phyloP scores from a whole-genome alignment of 2,888 invertebrate species.

The Phalera bucephala region DNA sequence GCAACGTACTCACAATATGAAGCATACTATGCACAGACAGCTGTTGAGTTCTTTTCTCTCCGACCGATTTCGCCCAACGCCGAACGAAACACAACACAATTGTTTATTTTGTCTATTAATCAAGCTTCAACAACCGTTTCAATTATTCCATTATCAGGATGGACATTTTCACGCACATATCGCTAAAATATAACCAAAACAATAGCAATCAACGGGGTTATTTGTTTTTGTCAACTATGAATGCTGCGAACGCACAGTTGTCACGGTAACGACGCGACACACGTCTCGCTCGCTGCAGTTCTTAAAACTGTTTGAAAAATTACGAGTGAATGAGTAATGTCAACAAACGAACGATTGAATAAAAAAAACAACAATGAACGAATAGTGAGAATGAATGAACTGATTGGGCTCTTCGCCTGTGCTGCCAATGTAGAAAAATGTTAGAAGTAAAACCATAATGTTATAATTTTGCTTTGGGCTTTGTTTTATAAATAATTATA shows the following conservation, averaged over 20 bases:
- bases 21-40: slow-evolving; percentile 76
- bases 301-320: slow-evolving; percentile 33
- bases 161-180: slow-evolving; percentile 31
- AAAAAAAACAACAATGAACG: slow-evolving; percentile 1
- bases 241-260: slow-evolving; percentile 77
- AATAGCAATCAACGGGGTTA: slow-evolving; percentile 25
- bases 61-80: slow-evolving; percentile 49
- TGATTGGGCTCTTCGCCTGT: too few relatives aligned
- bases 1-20: slow-evolving; percentile 67
- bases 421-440: too few relatives aligned
- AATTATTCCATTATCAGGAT: slow-evolving; percentile 19
- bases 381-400: slow-evolving; percentile 3
- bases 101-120: slow-evolving; percentile 49
- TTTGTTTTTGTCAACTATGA: slow-evolving; percentile 34
- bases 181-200: slow-evolving; percentile 28
- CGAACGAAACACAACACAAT: slow-evolving; percentile 67
- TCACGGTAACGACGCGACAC: slow-evolving; percentile 59
- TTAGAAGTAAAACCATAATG: too few relatives aligned
- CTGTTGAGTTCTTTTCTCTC: slow-evolving; percentile 58
- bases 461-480: too few relatives aligned
- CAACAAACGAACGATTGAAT: slow-evolving; percentile 16
- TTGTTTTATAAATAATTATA: too few relatives aligned
- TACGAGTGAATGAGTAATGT: too few relatives aligned
- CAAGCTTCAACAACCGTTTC: slow-evolving; percentile 16
- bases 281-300: slow-evolving; percentile 68